Base-by-base conservation (phyloP, 1,140 invertebrate genomes). In the Drosophila nasuta region DNA sequence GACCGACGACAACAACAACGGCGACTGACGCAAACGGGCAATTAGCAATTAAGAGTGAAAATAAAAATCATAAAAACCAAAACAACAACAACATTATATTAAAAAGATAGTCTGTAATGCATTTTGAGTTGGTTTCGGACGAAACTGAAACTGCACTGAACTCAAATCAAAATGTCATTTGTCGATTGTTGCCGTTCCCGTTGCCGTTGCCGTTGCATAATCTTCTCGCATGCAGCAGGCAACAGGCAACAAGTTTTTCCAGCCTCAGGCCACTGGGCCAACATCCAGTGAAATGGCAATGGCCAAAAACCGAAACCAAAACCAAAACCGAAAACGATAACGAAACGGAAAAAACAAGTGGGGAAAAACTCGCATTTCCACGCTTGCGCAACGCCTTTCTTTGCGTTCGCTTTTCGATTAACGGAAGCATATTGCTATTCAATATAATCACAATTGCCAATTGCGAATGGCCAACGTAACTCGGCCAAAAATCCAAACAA, bases 31-130 rank as follows among this genome's bases (percentile, higher is more conserved):
- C 74, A 88, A 88, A 88, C 75, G 81, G 63, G 71, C 85, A 88
- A 88, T 88, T 89, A 89, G 86, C 81, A 88, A 89, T 89, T 89
- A 89, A 90, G 77, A 83, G 46, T 77, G 57, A 70, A 79, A 67
- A 77, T 73, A 64, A 49, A 58, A 51, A 41, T 67, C 15, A 77
- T 51, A 68, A 63, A 17, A 48, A 52, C 7, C 41, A 57, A 15
- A 13, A 28, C 49, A 41, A 46, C 17, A 71, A 30, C 49, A 8
- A 33, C 17, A 71, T 13, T 0, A 46, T 43, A 33, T 59, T 15
- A 41, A 41, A 43, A 43, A 15, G 30, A 25, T 6, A 46, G 13
- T 3, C 25, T 33, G 6, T 60, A 79, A 75, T 59, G 17, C 41
- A 43, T 49, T 64, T 64, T 69, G 62, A 68, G 64, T 66, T 72